Percentiles rank a stretch among this genome's conserved stretches.
Evolutionary conservation across 1,140 invertebrate species (phyloP).

Genomic region (Cepaea nemoralis): DNA sequence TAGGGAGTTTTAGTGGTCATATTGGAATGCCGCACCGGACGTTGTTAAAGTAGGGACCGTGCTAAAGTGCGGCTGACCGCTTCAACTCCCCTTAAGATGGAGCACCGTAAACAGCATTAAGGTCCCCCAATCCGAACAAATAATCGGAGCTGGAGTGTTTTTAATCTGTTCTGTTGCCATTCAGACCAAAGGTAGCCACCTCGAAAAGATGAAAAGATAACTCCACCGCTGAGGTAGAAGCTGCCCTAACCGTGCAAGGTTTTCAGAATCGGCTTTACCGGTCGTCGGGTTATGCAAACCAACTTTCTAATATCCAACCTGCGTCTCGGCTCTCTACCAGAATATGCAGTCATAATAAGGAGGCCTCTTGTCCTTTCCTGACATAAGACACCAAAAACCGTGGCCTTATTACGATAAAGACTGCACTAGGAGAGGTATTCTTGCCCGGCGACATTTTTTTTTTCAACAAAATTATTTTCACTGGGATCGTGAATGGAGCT

Average conservation of each 20-base stretch:
- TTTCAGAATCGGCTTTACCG: neutral
- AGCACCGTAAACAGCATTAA: constrained; percentile 9
- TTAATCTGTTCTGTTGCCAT: constrained; percentile 2
- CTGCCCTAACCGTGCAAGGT: neutral
- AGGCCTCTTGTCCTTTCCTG: neutral
- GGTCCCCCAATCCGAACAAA: neutral
- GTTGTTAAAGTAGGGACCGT: neutral
- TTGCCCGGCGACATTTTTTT: neutral
- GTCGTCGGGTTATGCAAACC: neutral
- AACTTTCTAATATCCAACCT: neutral
- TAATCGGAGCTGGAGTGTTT: constrained; percentile 1
- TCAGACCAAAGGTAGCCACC: neutral
- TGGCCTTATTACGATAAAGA: constrained; percentile 10
- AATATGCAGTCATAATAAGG: neutral
- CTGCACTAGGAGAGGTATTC: neutral
- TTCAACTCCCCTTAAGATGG: neutral
- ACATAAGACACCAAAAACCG: neutral
- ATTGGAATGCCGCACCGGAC: constrained; percentile 6
- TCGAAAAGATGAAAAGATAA: constrained; percentile 1
- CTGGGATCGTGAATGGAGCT: neutral
- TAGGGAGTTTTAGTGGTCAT: constrained; percentile 5
- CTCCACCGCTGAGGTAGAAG: neutral
- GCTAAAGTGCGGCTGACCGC: neutral
- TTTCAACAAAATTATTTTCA: neutral
- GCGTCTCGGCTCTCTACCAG: neutral